These are phyloP conservation scores for Bucorvus abyssinicus DNA, from an alignment of 2,797 vertebrate genomes.

Conservation along the genomic window DNA sequence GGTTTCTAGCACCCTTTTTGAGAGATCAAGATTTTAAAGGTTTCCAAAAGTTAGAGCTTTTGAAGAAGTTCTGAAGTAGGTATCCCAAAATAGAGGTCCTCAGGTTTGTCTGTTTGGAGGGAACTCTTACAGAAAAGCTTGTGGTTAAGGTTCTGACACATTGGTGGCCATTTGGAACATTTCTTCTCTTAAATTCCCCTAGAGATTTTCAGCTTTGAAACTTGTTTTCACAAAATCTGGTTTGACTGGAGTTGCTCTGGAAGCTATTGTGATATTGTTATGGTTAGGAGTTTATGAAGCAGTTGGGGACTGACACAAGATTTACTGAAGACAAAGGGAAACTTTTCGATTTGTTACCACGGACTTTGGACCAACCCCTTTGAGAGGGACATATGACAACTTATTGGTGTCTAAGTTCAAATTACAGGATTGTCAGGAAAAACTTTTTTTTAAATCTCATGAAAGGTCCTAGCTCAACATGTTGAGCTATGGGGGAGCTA, in stretches of 20 bases:
- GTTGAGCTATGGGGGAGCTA: background rate
- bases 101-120: background rate
- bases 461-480: background rate
- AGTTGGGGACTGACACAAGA: background rate
- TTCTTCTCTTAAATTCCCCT: background rate
- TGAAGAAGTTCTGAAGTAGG: background rate
- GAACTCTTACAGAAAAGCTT: background rate
- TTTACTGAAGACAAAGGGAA: background rate
- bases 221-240: background rate
- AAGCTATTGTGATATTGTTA: background rate
- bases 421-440: background rate
- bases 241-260: background rate
- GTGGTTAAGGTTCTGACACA: background rate
- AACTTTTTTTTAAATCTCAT: too few relatives aligned
- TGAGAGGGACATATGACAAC: background rate
- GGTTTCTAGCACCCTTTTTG: background rate
- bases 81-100: background rate
- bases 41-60: background rate
- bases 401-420: background rate
- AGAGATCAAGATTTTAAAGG: background rate
- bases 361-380: background rate
- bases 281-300: background rate
- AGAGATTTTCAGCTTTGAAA: background rate
- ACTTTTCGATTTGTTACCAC: background rate
- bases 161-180: accelerated